phyloP scores from a whole-genome alignment of 2,888 invertebrate genomes.

The Nebria brevicollis region DNA sequence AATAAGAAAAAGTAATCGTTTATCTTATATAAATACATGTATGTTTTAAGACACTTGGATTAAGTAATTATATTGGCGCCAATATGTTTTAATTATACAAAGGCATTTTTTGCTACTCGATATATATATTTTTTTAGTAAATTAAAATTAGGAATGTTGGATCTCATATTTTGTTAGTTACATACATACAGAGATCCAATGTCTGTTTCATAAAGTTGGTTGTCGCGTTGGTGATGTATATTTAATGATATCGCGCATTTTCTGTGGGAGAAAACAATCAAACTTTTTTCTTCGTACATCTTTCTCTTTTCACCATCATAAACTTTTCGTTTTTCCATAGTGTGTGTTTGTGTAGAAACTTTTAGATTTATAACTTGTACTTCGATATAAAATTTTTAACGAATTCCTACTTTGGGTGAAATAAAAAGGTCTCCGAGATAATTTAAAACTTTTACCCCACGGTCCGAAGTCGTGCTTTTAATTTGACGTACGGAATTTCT shows the following conservation, averaged over 20 bases:
- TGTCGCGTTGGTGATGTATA: conserved; percentile 51
- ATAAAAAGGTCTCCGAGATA: conserved; percentile 45
- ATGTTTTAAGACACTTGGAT: background rate
- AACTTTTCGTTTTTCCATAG: conserved; percentile 23
- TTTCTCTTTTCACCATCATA: conserved; percentile 24
- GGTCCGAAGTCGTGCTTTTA: conserved; percentile 31
- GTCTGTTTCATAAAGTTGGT: background rate
- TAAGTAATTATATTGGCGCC: background rate
- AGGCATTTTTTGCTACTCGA: background rate
- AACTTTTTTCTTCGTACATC: conserved; percentile 52
- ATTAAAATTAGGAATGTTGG: background rate
- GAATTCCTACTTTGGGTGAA: conserved; percentile 53
- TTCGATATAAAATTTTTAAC: conserved; percentile 59
- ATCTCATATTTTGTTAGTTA: too few relatives aligned
- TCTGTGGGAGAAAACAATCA: conserved; percentile 54
- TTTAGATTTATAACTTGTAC: conserved; percentile 56
- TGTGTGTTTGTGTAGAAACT: conserved; percentile 48
- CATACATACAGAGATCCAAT: background rate
- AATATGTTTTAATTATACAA: background rate
- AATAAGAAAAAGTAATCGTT: background rate
- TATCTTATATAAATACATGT: background rate
- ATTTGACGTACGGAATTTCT: conserved; percentile 46
- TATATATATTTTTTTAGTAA: background rate
- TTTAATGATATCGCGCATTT: conserved; percentile 54
- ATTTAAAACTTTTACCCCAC: conserved; percentile 46